Base-by-base conservation (phyloP, 2,113 vertebrate genomes). In the Corvus hawaiiensis region DNA sequence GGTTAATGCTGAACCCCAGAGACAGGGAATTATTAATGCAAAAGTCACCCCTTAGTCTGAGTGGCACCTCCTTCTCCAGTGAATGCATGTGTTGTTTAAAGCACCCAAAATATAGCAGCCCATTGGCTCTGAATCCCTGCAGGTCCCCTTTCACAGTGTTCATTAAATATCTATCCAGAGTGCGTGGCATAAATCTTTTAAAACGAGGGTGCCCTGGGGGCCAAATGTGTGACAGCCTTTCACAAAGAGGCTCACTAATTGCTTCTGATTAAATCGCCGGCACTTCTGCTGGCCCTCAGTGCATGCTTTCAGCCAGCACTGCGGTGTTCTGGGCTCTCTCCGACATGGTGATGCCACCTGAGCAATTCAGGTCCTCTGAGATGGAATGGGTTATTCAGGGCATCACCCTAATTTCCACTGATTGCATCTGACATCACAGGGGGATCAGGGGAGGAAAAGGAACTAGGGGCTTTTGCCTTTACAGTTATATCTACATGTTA, bases 311-410 rank as follows among this genome's bases (percentile, higher is more conserved):
- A 61, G 71, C 51, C 35, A 7, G 49, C 1, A 1, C 13, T 7
- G 49, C 3, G 1, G 16, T 16, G 15, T 10, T 27, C 19, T 0
- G 0, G 23, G 19, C 39, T 75, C 26, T 46, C 62, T 33, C 16
- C 0, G 0, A 7, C 0, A 0, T 24, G 35, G 16, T 35, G 27
- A 8, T 64, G 49, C 79, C 62, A 82, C 48, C 74, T 59, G 79
- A 72, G 71, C 44, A 56, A 21, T 17, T 63, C 39, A 2, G 10
- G 37, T 51, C 67, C 44, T 77, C 72, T 56, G 75, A 46, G 72
- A 48, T 35, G 37, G 16, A 16, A 11, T 3, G 7, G 44, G 16
- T 17, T 79, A 44, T 71, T 90, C 44, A 54, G 67, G 20, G 32
- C 63, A 76, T 72, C 49, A 44, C 14, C 26, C 54, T 35, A 3